Base-by-base conservation (phyloP, 2,797 vertebrate species). In the Coregonus ussuriensis region DNA sequence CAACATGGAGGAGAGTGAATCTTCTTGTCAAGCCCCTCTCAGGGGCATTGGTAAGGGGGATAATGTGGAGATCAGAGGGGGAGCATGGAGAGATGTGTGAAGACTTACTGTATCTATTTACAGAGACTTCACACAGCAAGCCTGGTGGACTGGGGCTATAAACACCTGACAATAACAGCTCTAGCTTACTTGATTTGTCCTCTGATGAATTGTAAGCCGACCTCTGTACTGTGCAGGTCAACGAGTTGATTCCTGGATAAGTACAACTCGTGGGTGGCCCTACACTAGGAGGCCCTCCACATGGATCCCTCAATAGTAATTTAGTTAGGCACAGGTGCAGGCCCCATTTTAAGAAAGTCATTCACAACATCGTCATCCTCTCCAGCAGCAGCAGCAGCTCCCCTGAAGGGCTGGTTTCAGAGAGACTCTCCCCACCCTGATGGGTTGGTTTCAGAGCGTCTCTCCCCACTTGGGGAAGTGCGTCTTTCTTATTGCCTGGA, bases 1-100 rank as follows among this genome's bases (percentile, higher is more conserved):
- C 77, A 74, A 82, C 79, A 69, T 75, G 77, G 79, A 41, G 71
- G 6, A 77, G 81, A 89, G 80, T 85, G 83, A 83, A 84, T 86
- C 85, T 80, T 81, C 78, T 84, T 86, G 83, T 87, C 77, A 80
- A 66, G 87, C 82, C 66, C 78, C 81, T 87, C 90, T 86, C 87
- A 37, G 71, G 87, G 87, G 90, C 3, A 77, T 79, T 74, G 74
- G 83, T 52, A 25, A 83, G 87, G 78, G 59, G 18, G 81, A 85
- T 70, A 71, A 69, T 53, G 85, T 83, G 52, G 88, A 92, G 88
- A 89, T 90, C 86, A 85, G 74, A 81, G 31, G 29, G 41, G 76
- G 83, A 75, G 65, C 82, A 75, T 11, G n/a, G 82, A 84, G 81
- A 86, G 85, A 79, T 86, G 84, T 72, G 81, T 80, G 87, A 89